phyloP scores from a whole-genome alignment of 2,797 vertebrate genomes.

The Sebastolobus altivelis region DNA sequence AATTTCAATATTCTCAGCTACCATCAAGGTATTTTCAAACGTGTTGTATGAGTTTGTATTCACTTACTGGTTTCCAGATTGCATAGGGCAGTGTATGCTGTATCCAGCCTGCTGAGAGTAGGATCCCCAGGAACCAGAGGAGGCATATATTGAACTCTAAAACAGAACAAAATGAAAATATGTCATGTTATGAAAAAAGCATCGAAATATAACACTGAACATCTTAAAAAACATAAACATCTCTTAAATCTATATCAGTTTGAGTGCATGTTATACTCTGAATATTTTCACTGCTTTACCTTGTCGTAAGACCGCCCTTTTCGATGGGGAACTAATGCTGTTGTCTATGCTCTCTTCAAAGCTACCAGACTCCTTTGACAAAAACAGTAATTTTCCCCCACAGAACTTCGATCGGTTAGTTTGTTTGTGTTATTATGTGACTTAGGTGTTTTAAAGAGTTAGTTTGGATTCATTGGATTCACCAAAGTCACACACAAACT shows the following conservation, averaged over 20 bases:
- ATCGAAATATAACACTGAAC: not conserved
- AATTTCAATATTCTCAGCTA: conserved; percentile 1
- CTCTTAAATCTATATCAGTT: no score
- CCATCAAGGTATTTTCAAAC: not conserved
- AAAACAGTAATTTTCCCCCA: no score
- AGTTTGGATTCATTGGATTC: no score
- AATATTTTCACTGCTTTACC: no score
- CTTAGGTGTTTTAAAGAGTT: no score
- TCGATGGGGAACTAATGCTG: no score
- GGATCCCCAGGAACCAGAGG: conserved; percentile 78
- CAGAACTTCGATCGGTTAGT: no score
- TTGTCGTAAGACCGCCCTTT: no score
- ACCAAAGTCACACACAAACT: not conserved
- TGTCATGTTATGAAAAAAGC: not conserved
- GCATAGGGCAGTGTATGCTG: conserved; percentile 84
- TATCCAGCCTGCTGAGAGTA: conserved; percentile 81
- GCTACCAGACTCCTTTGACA: no score
- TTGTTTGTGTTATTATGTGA: no score
- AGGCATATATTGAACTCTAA: conserved; percentile 81
- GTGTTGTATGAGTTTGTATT: not conserved
- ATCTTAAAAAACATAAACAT: not conserved
- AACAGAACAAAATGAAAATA: conserved; percentile 51
- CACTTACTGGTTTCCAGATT: conserved; percentile 88
- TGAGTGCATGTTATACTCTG: no score
- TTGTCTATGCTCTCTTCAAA: no score